phyloP scores from a whole-genome alignment of 2,797 vertebrate genomes.

The Vultur gryphus region DNA sequence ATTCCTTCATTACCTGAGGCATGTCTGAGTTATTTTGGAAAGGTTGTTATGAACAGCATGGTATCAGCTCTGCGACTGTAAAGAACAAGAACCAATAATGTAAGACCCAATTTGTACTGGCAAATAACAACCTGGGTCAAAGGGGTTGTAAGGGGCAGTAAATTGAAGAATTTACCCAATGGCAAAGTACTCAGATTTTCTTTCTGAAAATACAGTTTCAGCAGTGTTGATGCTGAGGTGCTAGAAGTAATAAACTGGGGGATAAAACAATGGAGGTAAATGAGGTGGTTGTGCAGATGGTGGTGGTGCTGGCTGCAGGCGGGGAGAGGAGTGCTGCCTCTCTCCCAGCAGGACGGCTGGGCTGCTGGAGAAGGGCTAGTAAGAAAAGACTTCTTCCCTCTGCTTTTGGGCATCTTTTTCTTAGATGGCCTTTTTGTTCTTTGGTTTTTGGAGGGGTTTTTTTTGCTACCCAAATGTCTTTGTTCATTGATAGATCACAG shows the following conservation, averaged over 20 bases:
- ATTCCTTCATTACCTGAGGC: constrained; percentile 50
- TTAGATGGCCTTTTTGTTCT: neutral
- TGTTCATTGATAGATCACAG: neutral
- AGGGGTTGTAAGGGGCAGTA: neutral
- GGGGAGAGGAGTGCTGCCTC: neutral
- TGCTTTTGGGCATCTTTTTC: neutral
- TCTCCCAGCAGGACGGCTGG: neutral
- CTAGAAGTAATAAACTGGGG: neutral
- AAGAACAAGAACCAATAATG: constrained; percentile 24
- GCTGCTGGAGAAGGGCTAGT: neutral
- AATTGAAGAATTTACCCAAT: constrained; percentile 3
- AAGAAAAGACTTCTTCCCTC: neutral
- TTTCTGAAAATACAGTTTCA: neutral
- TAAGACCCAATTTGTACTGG: constrained; percentile 27
- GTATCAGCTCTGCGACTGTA: neutral
- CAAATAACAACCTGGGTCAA: neutral
- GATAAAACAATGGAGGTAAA: neutral
- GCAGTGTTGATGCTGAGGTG: neutral
- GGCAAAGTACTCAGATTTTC: neutral
- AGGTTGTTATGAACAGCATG: constrained; percentile 3
- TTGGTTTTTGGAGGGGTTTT: fast-evolving
- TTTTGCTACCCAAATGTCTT: neutral
- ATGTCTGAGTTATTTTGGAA: constrained; percentile 35
- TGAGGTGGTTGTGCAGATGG: neutral
- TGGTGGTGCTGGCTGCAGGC: neutral